Evolutionary conservation across 2,888 invertebrate genomes (phyloP).

Genomic region (Prosopocoilus inquinatus): DNA sequence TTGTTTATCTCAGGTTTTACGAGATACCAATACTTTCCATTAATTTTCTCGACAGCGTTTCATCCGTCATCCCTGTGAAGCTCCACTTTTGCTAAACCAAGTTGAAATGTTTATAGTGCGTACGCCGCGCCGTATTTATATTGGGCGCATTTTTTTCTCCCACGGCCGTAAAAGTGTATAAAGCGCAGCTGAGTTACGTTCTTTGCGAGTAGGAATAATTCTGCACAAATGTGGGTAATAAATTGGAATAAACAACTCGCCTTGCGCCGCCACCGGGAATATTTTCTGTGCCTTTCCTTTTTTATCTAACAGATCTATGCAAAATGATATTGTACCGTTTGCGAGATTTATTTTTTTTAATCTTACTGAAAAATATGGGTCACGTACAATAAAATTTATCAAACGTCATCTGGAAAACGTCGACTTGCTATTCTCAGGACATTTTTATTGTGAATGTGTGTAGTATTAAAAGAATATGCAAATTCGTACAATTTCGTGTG

Average conservation of each 20-base stretch:
- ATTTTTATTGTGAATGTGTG: no score
- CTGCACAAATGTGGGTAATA: no score
- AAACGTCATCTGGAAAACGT: background rate
- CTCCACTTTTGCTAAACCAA: background rate
- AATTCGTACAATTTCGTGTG: no score
- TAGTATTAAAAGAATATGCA: no score
- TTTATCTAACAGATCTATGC: conserved; percentile 10
- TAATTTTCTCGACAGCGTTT: conserved; percentile 4
- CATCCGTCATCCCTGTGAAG: background rate
- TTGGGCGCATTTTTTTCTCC: conserved; percentile 1
- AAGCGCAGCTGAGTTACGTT: no score
- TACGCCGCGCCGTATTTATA: background rate
- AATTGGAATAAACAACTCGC: background rate
- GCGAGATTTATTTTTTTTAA: conserved; percentile 13
- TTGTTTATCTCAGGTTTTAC: background rate
- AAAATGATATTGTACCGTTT: conserved; percentile 2
- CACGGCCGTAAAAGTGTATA: no score
- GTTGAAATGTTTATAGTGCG: background rate
- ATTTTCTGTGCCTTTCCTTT: background rate
- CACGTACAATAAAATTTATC: conserved; percentile 11
- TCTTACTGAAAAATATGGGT: conserved; percentile 7
- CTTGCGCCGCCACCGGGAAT: background rate
- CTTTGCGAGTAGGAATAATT: no score
- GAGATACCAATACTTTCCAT: background rate
- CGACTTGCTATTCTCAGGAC: no score